Conservation (phyloP, 2,113 vertebrate genomes). For the Caloenas nicobarica region DNA sequence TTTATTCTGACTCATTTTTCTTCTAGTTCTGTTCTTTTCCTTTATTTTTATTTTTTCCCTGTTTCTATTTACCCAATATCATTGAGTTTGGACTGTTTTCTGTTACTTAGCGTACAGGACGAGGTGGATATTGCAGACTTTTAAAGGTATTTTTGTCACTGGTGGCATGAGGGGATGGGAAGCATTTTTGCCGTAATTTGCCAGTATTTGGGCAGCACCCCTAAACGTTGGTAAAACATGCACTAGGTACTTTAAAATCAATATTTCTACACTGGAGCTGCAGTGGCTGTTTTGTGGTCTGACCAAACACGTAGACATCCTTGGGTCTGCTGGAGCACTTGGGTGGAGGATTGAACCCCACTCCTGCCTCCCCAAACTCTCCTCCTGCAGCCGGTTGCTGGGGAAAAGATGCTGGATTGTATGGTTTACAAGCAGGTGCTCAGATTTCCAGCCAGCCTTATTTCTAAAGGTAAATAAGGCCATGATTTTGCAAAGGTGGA, state of each 20-base stretch:
- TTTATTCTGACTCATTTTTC: conserved; percentile 20
- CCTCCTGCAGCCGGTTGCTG: neutral
- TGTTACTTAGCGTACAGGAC: neutral
- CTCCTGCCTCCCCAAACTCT: neutral
- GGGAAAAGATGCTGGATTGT: too few species aligned
- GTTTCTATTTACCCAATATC: neutral
- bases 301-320: too few species aligned
- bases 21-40: neutral
- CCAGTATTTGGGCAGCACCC: neutral
- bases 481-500: neutral
- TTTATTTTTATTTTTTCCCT: neutral
- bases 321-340: neutral
- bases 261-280: neutral
- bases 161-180: neutral
- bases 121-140: neutral
- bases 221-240: neutral
- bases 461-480: neutral
- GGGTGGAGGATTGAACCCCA: neutral
- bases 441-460: neutral
- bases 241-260: neutral
- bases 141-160: neutral
- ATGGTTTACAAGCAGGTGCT: neutral
- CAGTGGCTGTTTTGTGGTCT: neutral
- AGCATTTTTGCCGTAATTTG: neutral
- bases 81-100: neutral